phyloP scores from a whole-genome alignment of 2,888 invertebrate species.

The Mycalesis mineus region DNA sequence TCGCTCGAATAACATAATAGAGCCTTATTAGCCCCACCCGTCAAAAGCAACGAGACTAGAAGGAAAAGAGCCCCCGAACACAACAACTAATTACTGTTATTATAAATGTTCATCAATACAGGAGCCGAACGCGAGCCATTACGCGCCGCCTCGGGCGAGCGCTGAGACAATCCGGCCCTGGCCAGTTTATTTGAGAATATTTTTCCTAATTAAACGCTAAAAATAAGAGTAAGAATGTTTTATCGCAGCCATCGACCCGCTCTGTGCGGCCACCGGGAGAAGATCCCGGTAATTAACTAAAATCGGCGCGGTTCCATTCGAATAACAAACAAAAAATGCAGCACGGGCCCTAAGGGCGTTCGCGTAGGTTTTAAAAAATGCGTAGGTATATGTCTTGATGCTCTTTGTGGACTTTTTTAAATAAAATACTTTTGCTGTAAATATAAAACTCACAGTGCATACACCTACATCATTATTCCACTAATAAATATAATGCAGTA shows the following conservation, averaged over 20 bases:
- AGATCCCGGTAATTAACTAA: slow-evolving; percentile 73
- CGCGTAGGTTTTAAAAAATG: slow-evolving; percentile 10
- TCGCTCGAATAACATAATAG: background rate
- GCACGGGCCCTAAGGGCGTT: background rate
- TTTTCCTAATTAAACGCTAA: slow-evolving; percentile 76
- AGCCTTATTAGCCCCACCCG: background rate
- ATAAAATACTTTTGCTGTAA: background rate
- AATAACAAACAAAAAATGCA: slow-evolving; percentile 13
- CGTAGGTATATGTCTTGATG: background rate
- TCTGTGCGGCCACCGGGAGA: slow-evolving; percentile 64
- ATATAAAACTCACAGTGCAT: background rate
- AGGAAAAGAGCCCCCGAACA: slow-evolving; percentile 43
- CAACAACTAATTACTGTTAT: slow-evolving; percentile 55
- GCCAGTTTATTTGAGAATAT: slow-evolving; percentile 75
- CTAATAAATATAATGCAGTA: no score
- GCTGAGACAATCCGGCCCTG: slow-evolving; percentile 66
- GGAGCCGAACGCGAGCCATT: slow-evolving; percentile 66
- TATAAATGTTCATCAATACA: slow-evolving; percentile 59
- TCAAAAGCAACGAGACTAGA: background rate
- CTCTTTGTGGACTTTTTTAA: background rate
- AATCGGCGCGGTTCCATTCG: slow-evolving; percentile 30
- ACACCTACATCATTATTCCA: background rate
- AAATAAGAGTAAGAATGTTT: slow-evolving; percentile 75
- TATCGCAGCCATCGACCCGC: slow-evolving; percentile 76
- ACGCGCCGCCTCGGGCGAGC: slow-evolving; percentile 58